phyloP scores from a whole-genome alignment of 2,113 vertebrate genomes.

The Coracopsis vasa region DNA sequence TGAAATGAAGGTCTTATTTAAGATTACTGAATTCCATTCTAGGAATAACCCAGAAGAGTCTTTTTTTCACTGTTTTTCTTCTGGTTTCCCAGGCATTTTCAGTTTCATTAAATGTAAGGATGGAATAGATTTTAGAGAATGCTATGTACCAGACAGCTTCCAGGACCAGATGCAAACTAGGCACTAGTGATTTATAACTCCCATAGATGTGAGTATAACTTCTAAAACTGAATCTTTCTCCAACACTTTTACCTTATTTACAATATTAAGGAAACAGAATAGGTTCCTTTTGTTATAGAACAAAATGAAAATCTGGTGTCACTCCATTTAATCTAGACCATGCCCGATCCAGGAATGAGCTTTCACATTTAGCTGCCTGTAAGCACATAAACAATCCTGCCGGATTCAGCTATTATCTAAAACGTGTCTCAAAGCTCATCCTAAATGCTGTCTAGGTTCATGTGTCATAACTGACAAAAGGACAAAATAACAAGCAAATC shows the following conservation, averaged over 20 bases:
- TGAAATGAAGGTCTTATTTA: not conserved
- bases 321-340: not conserved
- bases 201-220: not conserved
- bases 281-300: not conserved
- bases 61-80: not conserved
- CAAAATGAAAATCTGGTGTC: not conserved
- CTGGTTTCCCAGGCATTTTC: not conserved
- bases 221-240: not conserved
- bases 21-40: not conserved
- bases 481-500: conserved; percentile 60
- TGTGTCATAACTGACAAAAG: conserved; percentile 36
- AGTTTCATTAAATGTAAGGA: not conserved
- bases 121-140: not conserved
- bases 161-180: not conserved
- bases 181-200: not conserved
- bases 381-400: not conserved
- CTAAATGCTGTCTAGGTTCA: not conserved
- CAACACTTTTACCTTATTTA: not conserved
- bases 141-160: not conserved
- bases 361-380: not conserved
- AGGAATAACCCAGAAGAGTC: not conserved
- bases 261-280: not conserved
- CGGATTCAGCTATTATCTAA: conserved; percentile 10
- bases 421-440: conserved; percentile 16
- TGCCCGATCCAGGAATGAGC: not conserved